These are phyloP conservation scores for Cephus cinctus DNA, from an alignment of 1,140 invertebrate genomes.

Conservation along the genomic window DNA sequence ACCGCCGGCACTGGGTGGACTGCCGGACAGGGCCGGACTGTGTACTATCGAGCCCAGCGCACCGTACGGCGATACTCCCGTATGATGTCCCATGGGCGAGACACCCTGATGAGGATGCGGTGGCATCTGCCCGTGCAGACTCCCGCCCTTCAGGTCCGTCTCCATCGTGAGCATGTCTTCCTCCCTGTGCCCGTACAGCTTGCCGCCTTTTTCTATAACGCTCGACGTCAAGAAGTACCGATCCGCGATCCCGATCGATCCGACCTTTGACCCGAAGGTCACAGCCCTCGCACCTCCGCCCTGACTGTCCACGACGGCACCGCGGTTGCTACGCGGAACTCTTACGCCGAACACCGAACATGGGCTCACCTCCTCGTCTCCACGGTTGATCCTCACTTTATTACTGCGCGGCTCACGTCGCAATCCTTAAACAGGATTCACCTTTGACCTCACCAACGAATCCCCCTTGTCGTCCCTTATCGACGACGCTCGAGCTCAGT, in stretches of 20 bases:
- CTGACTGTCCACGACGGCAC: no score
- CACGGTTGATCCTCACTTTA: no score
- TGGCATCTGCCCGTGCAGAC: constrained; percentile 76
- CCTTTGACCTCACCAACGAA: no score
- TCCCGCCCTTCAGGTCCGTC: constrained; percentile 82
- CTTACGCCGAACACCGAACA: no score
- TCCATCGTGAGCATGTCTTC: constrained; percentile 87
- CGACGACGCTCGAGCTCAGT: no score
- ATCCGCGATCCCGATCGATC: not conserved
- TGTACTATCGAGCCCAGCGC: constrained; percentile 68
- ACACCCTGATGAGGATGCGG: constrained; percentile 64
- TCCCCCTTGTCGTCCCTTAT: no score
- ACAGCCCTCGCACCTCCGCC: constrained; percentile 21
- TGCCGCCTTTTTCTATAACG: constrained; percentile 52
- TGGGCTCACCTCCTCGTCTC: no score
- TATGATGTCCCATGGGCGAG: constrained; percentile 62
- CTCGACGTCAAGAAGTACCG: not conserved
- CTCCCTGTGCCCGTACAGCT: constrained; percentile 70
- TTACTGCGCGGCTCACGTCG: no score
- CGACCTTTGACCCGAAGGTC: not conserved
- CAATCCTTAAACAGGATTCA: no score
- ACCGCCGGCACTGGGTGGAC: constrained; percentile 46
- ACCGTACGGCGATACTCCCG: constrained; percentile 62
- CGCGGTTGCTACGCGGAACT: no score
- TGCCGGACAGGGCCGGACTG: constrained; percentile 61